Conservation (phyloP, 2,888 invertebrate species). For the Eristalinus aeneus region DNA sequence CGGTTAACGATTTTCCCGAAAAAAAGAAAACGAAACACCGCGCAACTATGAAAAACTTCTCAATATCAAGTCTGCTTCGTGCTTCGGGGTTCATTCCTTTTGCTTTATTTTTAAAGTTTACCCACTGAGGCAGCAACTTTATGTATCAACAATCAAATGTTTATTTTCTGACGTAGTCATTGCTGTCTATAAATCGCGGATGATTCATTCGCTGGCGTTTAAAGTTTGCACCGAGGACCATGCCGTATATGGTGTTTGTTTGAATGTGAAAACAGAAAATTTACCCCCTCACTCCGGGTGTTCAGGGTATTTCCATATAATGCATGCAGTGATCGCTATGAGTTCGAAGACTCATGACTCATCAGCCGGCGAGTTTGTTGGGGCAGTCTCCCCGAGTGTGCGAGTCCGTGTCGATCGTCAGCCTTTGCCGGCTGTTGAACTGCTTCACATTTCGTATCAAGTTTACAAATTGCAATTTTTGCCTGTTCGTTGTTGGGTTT, state of each 20-base stretch:
- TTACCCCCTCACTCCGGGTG: background rate
- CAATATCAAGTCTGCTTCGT: background rate
- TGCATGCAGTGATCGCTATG: slow-evolving; percentile 36
- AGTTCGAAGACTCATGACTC: slow-evolving; percentile 44
- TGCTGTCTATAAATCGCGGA: slow-evolving; percentile 43
- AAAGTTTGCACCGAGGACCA: slow-evolving; percentile 27
- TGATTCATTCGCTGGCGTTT: slow-evolving; percentile 46
- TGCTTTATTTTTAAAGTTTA: slow-evolving; percentile 17
- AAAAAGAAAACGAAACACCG: background rate
- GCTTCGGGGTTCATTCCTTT: background rate
- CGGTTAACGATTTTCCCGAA: background rate
- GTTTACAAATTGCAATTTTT: background rate
- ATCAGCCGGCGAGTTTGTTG: slow-evolving; percentile 46
- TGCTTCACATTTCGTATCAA: slow-evolving; percentile 1
- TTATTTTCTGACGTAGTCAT: slow-evolving; percentile 54
- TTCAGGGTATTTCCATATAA: slow-evolving; percentile 25
- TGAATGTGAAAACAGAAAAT: slow-evolving; percentile 22
- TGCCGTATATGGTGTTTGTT: slow-evolving; percentile 54
- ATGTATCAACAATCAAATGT: background rate
- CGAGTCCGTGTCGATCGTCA: slow-evolving; percentile 35
- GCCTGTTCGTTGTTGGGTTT: background rate
- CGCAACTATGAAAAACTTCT: slow-evolving; percentile 8
- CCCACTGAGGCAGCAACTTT: background rate
- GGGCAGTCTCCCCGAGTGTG: slow-evolving; percentile 53
- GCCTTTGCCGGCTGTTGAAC: slow-evolving; percentile 52